Evolutionary conservation across 53 echinoderm and acorn worm genomes (phyloP), one percentile per base, ranked within the genome.

Genomic region (Echinarachnius parma): DNA sequence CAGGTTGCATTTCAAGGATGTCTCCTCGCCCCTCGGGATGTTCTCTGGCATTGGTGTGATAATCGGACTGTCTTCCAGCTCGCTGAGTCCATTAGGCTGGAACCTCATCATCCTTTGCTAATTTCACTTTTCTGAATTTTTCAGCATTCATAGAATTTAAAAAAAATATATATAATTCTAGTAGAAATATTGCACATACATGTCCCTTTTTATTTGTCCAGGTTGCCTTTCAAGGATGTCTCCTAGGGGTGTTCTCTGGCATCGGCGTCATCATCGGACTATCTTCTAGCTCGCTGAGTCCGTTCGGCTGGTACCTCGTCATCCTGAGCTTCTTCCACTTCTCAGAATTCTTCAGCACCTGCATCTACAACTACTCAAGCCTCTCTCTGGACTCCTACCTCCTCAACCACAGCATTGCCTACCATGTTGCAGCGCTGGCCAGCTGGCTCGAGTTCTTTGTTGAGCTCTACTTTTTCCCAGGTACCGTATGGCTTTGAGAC

Each of bases 291-390:
- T 57, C 80, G 21, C 61, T 78, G 13, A 75, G 75, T 46, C 82
- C 81, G 11, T 96, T 96, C 46, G 96, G 96, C 74, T 96, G 91
- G 91, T 96, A 96, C 76, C 82, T 91, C 46, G 85, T 84, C 50
- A 79, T 96, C 22, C 91, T 96, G 13, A 91, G 96, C 53, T 96
- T 96, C 84, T 96, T 96, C 79, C 96, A 96, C 67, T 96, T 96
- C 77, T 87, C 96, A 2, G 96, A 96, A 79, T 96, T 87, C 68
- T 84, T 96, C 25, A 90, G 78, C 66, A 96, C 96, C 48, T 91
- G 91, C 45, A 79, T 96, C 63, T 96, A 96, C 76, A 87, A 96
- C 76, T 90, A 87, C 34, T 81, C 81, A 16, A 96, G 96, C 65
- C 80, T 96, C 47, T 85, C 87, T 1, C 84, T 96, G 13, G 91